Base-by-base conservation (phyloP, 2,113 vertebrate species). In the Mellivora capensis region DNA sequence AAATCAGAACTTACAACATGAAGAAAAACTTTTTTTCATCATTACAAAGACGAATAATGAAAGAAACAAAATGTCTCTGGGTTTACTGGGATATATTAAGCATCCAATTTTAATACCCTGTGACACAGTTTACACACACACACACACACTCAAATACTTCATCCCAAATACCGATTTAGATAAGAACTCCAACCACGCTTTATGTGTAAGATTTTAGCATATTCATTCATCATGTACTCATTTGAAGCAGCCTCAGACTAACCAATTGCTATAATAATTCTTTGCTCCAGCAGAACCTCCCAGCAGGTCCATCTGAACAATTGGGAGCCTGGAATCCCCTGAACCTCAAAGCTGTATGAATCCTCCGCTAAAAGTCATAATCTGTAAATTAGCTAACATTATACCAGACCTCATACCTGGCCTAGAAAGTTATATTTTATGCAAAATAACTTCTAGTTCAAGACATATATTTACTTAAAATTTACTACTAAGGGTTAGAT, bases 171-270 rank as follows among this genome's bases (percentile, higher is more conserved):
- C 94, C 80, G 97, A 94, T n/a, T 54, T 25, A 29, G 72, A 62
- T 96, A 20, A 97, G 93, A 98, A 95, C 37, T 96, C 71, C 34
- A 95, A 67, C 67, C 96, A 96, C 37, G 80, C 67, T 97, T 89
- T 67, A 17, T 72, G 80, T 88, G 72, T 93, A 81, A 87, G 42
- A 96, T 94, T 98, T 72, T 87, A 61, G 61, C 74, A 20, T 69
- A 97, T 84, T 67, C 84, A 93, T 54, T 95, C 80, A 97, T 98
- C 97, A 94, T 52, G 77, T 37, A 61, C 13, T 49, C 88, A 64
- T 83, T 59, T 76, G 64, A 84, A 94, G 67, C 96, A 4, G 23
- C 49, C 54, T 47, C 5, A 13, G 7, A 87, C 15, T 64, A 44
- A 74, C 4, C 0, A 90, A 61, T 25, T 87, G 25, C 72, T 88